Percentiles rank a stretch among this genome's conserved stretches.
These are phyloP conservation scores for Lerista edwardsae DNA, from an alignment of 2,797 vertebrate species.

Conservation along the genomic window DNA sequence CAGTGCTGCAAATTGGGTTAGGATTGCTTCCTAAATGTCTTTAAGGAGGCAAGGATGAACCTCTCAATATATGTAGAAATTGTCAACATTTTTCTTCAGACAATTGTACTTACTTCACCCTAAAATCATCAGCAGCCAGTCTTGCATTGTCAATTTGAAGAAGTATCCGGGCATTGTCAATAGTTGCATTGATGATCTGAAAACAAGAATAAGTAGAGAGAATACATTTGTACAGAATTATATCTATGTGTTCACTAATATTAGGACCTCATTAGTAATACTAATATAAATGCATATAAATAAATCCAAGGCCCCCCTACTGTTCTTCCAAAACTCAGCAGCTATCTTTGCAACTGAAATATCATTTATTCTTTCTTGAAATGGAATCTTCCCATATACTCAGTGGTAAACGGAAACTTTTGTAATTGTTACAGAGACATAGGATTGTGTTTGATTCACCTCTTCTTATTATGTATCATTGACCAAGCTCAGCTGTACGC, in stretches of 20 bases:
- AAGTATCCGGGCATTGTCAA: slow-evolving; percentile 83
- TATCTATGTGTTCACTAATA: neutral
- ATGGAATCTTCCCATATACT: neutral
- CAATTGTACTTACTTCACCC: slow-evolving; percentile 82
- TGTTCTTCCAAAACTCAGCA: neutral
- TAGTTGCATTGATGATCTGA: slow-evolving; percentile 84
- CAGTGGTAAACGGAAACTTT: neutral
- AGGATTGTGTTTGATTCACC: neutral
- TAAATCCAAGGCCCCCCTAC: neutral
- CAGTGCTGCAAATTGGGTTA: too few species aligned
- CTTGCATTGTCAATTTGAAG: slow-evolving; percentile 89
- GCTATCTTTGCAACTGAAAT: neutral
- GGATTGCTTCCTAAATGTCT: too few species aligned
- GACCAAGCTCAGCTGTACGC: too few species aligned
- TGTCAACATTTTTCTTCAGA: neutral
- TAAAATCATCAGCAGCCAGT: slow-evolving; percentile 93
- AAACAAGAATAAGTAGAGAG: neutral
- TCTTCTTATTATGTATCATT: neutral
- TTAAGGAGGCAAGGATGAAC: neutral
- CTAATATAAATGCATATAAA: neutral
- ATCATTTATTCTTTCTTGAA: neutral
- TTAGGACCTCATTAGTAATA: neutral
- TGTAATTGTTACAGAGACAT: neutral
- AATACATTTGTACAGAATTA: neutral
- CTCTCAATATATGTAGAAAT: neutral